These are phyloP conservation scores for Streptopelia turtur DNA, from an alignment of 2,797 vertebrate genomes.

Conservation along the genomic window DNA sequence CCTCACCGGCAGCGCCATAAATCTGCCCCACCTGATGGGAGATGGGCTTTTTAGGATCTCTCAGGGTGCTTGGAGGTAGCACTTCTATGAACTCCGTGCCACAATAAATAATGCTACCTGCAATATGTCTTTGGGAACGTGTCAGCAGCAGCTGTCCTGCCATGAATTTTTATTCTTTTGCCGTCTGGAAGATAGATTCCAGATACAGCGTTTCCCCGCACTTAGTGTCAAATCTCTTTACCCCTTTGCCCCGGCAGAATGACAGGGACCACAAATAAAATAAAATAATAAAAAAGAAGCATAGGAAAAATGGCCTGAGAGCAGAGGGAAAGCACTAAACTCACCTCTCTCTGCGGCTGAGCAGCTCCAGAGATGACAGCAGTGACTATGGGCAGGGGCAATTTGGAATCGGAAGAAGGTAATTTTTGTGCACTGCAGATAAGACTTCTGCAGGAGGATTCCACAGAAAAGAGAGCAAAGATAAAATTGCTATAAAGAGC, in stretches of 20 bases:
- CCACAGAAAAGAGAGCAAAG: neutral
- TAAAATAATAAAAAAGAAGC: slow-evolving; percentile 74
- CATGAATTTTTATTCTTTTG: slow-evolving; percentile 86
- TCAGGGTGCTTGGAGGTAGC: slow-evolving; percentile 84
- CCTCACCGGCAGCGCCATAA: slow-evolving; percentile 75
- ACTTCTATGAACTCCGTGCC: slow-evolving; percentile 84
- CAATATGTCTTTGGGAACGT: slow-evolving; percentile 85
- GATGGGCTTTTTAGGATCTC: slow-evolving; percentile 89
- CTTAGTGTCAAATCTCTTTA: slow-evolving; percentile 85
- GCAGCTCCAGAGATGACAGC: slow-evolving; percentile 11
- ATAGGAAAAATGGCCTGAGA: slow-evolving; percentile 74
- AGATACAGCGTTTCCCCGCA: slow-evolving; percentile 82
- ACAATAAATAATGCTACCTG: slow-evolving; percentile 87
- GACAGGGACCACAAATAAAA: slow-evolving; percentile 86
- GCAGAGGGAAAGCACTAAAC: slow-evolving; percentile 49
- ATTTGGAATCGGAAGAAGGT: neutral
- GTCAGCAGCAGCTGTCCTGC: slow-evolving; percentile 81
- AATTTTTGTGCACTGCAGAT: neutral
- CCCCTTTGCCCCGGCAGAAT: slow-evolving; percentile 81
- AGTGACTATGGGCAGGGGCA: neutral
- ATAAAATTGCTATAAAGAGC: neutral
- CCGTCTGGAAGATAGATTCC: slow-evolving; percentile 85
- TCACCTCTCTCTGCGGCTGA: slow-evolving; percentile 24
- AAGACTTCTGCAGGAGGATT: neutral
- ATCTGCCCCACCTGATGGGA: slow-evolving; percentile 85